A percentile compares a stretch with the other conserved stretches of the same genome.
Evolutionary conservation across 2,797 vertebrate genomes (phyloP).

Genomic region (Artibeus lituratus): DNA sequence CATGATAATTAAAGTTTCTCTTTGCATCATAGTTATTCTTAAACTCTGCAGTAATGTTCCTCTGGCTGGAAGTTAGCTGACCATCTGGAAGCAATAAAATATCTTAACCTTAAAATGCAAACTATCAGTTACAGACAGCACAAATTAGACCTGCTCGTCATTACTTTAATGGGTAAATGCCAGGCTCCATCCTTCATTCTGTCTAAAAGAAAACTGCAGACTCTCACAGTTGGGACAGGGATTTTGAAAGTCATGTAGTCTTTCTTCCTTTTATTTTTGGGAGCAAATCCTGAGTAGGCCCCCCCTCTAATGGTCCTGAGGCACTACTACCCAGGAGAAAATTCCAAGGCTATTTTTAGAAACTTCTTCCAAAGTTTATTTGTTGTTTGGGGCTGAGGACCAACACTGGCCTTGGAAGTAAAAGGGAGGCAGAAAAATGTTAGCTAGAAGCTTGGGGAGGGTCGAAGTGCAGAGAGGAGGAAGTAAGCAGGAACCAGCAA

Average conservation of each 20-base stretch:
- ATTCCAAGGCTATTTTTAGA: neutral
- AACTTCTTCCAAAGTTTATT: constrained; percentile 6
- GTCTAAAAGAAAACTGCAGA: constrained; percentile 33
- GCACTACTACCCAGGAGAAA: neutral
- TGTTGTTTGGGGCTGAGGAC: neutral
- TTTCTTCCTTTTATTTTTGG: neutral
- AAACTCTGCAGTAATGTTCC: constrained; percentile 31
- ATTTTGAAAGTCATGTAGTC: constrained; percentile 23
- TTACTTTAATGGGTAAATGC: constrained; percentile 54
- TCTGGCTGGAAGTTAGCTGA: constrained; percentile 58
- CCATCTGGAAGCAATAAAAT: constrained; percentile 74
- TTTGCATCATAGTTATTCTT: constrained; percentile 68
- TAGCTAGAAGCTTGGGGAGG: neutral
- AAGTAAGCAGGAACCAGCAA: neutral
- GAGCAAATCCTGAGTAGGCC: neutral
- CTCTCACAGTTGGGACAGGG: neutral
- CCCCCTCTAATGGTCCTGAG: neutral
- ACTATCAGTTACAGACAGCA: constrained; percentile 63
- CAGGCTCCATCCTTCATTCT: constrained; percentile 48
- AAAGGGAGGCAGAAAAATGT: neutral
- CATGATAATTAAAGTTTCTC: constrained; percentile 62
- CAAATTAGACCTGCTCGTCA: constrained; percentile 59
- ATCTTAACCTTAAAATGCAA: constrained; percentile 74
- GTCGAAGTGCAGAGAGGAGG: neutral
- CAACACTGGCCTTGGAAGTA: neutral